Evolutionary conservation across 2,888 invertebrate genomes (phyloP).

Genomic region (Stenotaenia linearis): DNA sequence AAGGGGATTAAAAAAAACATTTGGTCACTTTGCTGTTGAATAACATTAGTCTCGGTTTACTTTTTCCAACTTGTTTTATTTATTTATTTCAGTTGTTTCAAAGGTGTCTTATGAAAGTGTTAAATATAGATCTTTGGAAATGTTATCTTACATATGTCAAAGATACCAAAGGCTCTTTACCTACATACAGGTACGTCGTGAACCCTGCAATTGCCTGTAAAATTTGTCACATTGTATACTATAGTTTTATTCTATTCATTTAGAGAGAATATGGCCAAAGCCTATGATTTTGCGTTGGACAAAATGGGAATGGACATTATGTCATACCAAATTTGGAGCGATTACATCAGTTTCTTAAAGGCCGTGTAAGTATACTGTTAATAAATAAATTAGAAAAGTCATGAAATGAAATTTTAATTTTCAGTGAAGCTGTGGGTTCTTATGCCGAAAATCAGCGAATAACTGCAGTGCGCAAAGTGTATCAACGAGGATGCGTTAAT

Average conservation of each 20-base stretch:
- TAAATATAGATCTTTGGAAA: constrained; percentile 98
- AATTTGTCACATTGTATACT: no score
- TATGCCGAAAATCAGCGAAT: constrained; percentile 99
- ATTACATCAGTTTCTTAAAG: constrained; percentile 93
- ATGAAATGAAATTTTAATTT: constrained; percentile 29
- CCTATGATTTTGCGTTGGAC: constrained; percentile 97
- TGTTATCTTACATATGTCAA: constrained; percentile 95
- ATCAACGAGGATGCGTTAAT: constrained; percentile 90
- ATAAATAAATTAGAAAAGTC: background rate
- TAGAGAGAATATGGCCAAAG: constrained; percentile 99
- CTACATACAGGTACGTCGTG: constrained; percentile 79
- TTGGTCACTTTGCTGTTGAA: background rate
- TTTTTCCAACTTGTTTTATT: constrained; percentile 10
- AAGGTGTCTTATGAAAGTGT: constrained; percentile 93
- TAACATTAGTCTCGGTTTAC: constrained; percentile 21
- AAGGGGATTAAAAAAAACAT: background rate
- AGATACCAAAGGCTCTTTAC: constrained; percentile 89
- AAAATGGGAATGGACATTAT: constrained; percentile 98
- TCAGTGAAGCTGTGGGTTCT: constrained; percentile 85
- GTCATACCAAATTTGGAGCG: constrained; percentile 94
- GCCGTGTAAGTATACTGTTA: constrained; percentile 58
- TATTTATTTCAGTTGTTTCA: constrained; percentile 73
- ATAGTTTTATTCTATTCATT: no score
- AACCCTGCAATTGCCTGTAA: no score
- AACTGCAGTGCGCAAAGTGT: constrained; percentile 93